Conservation (phyloP, 2,888 invertebrate genomes). For the Andrena trimmerana region DNA sequence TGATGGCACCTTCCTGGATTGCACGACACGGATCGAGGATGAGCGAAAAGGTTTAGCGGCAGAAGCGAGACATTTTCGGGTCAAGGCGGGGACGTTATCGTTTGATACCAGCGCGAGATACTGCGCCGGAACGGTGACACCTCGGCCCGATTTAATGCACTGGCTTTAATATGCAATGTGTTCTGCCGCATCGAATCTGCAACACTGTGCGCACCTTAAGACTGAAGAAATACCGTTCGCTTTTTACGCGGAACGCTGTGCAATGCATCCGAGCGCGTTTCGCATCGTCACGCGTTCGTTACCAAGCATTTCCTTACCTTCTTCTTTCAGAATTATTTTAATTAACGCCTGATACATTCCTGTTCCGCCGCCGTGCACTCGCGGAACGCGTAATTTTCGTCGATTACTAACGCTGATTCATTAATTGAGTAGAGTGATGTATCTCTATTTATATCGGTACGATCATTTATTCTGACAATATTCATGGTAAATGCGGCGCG, state of each 20-base stretch:
- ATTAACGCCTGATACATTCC: neutral
- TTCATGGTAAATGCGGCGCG: neutral
- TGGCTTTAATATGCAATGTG: conserved; percentile 40
- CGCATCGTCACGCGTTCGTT: neutral
- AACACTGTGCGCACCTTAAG: conserved; percentile 34
- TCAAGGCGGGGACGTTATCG: neutral
- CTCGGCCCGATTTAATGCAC: neutral
- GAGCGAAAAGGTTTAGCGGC: no score
- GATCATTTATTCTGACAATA: conserved; percentile 2
- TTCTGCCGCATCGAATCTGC: conserved; percentile 28
- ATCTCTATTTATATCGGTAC: neutral
- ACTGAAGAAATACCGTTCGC: conserved; percentile 48
- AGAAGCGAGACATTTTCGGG: neutral
- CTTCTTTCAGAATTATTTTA: neutral
- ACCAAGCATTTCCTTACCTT: neutral
- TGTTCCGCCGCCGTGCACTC: neutral
- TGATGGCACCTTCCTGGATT: conserved; percentile 73
- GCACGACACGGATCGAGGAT: no score
- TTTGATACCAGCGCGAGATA: neutral
- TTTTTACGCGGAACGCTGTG: neutral
- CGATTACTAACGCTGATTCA: neutral
- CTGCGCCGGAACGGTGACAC: neutral
- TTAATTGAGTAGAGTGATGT: neutral
- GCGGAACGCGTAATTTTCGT: neutral
- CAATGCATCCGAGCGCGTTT: neutral